These are phyloP conservation scores for Pachypanchax playfairii DNA, from an alignment of 2,113 vertebrate species.

Conservation along the genomic window DNA sequence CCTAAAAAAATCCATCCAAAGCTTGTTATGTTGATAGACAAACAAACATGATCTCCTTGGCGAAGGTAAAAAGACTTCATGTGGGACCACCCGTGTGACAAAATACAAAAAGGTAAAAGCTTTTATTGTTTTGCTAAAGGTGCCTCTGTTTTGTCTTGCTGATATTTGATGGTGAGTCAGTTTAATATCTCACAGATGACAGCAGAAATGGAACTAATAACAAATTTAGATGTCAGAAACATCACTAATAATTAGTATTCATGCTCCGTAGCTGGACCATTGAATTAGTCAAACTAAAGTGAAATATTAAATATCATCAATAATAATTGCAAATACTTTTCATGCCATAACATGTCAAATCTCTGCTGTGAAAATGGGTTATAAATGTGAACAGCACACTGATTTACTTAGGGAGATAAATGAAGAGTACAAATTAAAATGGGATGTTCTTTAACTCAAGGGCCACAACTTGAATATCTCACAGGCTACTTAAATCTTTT, in stretches of 20 bases:
- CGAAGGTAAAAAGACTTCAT: no score
- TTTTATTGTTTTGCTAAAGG: background rate
- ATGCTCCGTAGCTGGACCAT: background rate
- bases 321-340: slow-evolving; percentile 23
- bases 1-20: no score
- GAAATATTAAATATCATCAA: slow-evolving; percentile 19
- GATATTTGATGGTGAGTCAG: background rate
- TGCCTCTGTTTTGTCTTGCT: background rate
- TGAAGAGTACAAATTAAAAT: slow-evolving; percentile 10
- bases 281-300: slow-evolving; percentile 19
- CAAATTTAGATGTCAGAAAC: slow-evolving; percentile 19
- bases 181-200: background rate
- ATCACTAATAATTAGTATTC: background rate
- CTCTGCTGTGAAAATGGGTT: background rate
- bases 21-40: no score
- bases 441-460: slow-evolving; percentile 5
- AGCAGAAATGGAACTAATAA: slow-evolving; percentile 1
- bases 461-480: background rate
- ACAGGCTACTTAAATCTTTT: slow-evolving; percentile 6
- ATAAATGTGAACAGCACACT: background rate
- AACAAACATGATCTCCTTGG: no score
- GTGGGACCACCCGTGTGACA: background rate
- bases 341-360: slow-evolving; percentile 10
- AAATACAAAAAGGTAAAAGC: background rate
- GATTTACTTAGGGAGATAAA: slow-evolving; percentile 7